These are phyloP conservation scores for Bombylius major DNA, from an alignment of 2,888 invertebrate genomes.

Conservation along the genomic window DNA sequence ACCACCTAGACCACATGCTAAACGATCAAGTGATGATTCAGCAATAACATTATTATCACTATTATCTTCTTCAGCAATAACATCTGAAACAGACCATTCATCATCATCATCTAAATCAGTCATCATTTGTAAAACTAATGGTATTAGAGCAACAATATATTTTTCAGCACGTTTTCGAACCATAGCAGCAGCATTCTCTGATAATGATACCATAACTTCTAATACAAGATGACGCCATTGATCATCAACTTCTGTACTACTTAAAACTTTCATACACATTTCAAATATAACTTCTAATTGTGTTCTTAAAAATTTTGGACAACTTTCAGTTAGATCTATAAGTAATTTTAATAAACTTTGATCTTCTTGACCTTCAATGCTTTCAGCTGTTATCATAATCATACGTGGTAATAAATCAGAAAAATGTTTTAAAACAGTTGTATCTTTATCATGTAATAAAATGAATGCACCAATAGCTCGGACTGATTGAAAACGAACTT, in stretches of 20 bases:
- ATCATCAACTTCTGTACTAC: conserved; percentile 57
- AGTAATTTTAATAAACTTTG: conserved; percentile 85
- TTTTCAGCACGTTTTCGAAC: conserved; percentile 82
- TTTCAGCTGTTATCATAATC: conserved; percentile 60
- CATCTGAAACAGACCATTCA: conserved; percentile 77
- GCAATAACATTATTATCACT: conserved; percentile 92
- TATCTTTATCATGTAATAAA: conserved; percentile 84
- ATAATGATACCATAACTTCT: conserved; percentile 61
- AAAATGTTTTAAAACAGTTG: conserved; percentile 79
- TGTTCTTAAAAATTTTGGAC: conserved; percentile 82
- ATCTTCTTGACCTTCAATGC: conserved; percentile 72
- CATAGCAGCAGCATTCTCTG: conserved; percentile 94
- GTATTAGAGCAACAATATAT: conserved; percentile 68
- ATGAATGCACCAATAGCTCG: conserved; percentile 80
- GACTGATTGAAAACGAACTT: conserved; percentile 70
- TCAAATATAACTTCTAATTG: conserved; percentile 78
- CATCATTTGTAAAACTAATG: conserved; percentile 85
- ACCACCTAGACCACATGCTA: conserved; percentile 95
- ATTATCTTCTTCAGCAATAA: conserved; percentile 82
- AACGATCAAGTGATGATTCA: conserved; percentile 89
- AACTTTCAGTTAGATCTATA: conserved; percentile 85
- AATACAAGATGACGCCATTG: conserved; percentile 82
- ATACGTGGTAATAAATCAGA: conserved; percentile 69
- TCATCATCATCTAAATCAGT: conserved; percentile 87
- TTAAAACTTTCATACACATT: conserved; percentile 72